Evolutionary conservation across 2,113 vertebrate genomes (phyloP), one percentile per base, ranked within the genome.

Genomic region (Cryptotis parvus): DNA sequence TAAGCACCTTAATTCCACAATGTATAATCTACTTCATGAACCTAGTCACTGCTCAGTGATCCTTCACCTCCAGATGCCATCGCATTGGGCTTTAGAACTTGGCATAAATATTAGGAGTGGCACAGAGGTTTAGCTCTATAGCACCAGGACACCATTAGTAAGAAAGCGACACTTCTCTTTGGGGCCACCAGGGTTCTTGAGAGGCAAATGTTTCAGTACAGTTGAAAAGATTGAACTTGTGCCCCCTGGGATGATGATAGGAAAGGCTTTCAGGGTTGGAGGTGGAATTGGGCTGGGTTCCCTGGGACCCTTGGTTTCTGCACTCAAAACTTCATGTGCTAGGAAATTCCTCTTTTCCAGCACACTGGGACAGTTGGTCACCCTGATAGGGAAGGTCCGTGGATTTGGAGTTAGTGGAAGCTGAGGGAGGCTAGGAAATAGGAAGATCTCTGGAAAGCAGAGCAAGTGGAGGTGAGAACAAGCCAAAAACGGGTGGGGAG

Each of bases 381-480:
- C 31, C 26, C 9, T 70, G 10, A 37, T 3, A 0, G 26, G 24
- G 29, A 15, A 1, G 37, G 24, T 58, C 85, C 31, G 37, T 18
- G 92, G 33, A 63, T 82, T 76, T 94, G 68, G 87, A 12, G 63
- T 12, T 87, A 55, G 27, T 33, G 75, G 66, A 33, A 73, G 24
- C 58, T 37, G 2, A 43, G 55, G 55, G 22, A 83, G 31, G n/a
- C 35, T n/a, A 35, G 76, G 55, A 84, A 29, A 43, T 85, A 11
- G 55, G 68, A 11, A 26, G 63, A 43, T 83, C 41, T 81, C 16
- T 31, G n/a, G 78, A 72, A 63, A 52, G 77, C n/a, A 70, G 80
- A 35, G 7, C 43, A 31, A 68, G 52, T 73, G 39, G 84, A 92
- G 66, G 12, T 52, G 5, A 16, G 45, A 91, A 29, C 29, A 90